Evolutionary conservation across 2,888 invertebrate genomes (phyloP), one percentile per base, ranked within the genome.

Genomic region (Cephalotes varians): DNA sequence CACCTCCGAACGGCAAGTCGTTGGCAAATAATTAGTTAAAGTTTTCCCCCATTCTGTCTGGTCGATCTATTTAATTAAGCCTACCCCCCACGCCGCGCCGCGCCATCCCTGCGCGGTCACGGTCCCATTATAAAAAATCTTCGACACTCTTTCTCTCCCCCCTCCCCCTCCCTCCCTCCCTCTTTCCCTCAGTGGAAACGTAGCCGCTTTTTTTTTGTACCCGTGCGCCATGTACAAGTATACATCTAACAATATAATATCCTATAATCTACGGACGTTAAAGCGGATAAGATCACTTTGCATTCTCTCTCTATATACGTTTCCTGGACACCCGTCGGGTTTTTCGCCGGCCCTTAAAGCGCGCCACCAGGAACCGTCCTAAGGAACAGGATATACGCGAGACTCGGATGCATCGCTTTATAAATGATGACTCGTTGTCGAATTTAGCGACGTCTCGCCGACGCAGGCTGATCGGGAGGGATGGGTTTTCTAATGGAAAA

Each of bases 281-380:
- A 93, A 93, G 92, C 91, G 91, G 91, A 91, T 92, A 91, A 93
- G 92, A 92, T 92, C 92, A 93, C 92, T 92, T 93, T 91, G 87
- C 91, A 86, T 88, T 92, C 85, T 86, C 83, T 84, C 83, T 88
- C 58, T 81, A 83, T 83, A 56, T 25, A 37, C 80, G 62, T 84
- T 79, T 71, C 79, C 83, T 85, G 81, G 74, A 69, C 74, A 84
- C 69, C 79, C 64, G 74, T 60, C 28, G 81, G 67, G 15, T 85
- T 44, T 28, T 18, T 72, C 51, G 81, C 79, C 88, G 87, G 85
- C 85, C 60, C 88, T 87, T 82, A 79, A 86, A 88, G 81, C 71
- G 69, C 44, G 56, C 25, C 77, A 58, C 49, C 15, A 31, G 21
- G 21, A 15, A 34, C 25, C 34, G n/a, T 76, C 12, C n/a, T 18